Base-by-base conservation (phyloP, 2,797 vertebrate species). In the Pangasius mekongensis region DNA sequence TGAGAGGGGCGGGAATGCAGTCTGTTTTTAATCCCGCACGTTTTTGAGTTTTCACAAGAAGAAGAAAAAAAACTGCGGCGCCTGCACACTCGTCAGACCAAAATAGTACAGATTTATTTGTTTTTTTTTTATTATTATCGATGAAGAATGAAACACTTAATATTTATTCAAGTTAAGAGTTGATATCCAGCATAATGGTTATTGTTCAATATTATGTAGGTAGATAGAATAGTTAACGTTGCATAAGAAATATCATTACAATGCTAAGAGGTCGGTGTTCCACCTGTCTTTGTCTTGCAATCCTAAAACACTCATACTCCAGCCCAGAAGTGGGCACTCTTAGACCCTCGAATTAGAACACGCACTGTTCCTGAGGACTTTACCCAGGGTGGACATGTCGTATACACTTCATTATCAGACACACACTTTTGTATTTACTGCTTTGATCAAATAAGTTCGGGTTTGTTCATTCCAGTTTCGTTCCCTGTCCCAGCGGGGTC, bases 61-160 rank as follows among this genome's bases (percentile, higher is more conserved):
- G 9, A 8, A 16, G n/a, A 20, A 91, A 89, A 89, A 89, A 89
- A 89, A 90, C 93, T 81, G 87, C 39, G 39, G 87, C 86, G 81
- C 76, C 89, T 91, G 81, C 82, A 90, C 77, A 89, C 86, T 91
- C 60, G 89, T 89, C 91, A 92, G 92, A 93, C 94, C 94, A 94
- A 90, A 91, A 94, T 90, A 91, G 90, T 91, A 73, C 81, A 91
- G 91, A 92, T 91, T 83, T 78, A 54, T 67, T 84, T 52, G 33
- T 49, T 76, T 83, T 91, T 90, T 67, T 89, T 89, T 91, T 66
- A 56, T 89, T 91, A 86, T 91, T 67, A 87, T 86, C 33, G 47
- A 92, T 90, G 89, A 90, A 90, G 88, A 90, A 89, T 88, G 87
- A 89, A 91, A 91, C 89, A 86, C 91, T 91, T 92, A 90, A 90